Conservation (phyloP, 2,797 vertebrate species). For the Phaenicophaeus curvirostris region DNA sequence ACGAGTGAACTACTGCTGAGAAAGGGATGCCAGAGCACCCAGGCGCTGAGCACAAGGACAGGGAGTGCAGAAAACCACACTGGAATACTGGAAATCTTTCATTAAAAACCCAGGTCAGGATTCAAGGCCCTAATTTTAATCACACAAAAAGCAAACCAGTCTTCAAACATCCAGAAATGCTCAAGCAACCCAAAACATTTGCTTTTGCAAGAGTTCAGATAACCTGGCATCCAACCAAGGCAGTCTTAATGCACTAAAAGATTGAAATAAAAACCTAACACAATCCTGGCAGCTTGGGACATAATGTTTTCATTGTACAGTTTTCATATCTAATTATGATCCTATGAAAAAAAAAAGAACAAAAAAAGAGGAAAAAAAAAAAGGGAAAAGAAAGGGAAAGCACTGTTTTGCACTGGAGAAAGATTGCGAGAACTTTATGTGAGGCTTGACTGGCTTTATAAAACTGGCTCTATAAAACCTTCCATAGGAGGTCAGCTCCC, state of each 20-base stretch:
- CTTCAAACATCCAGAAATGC: not conserved
- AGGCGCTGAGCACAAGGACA: not conserved
- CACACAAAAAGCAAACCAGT: not conserved
- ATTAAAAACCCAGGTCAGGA: not conserved
- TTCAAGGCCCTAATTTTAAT: not conserved
- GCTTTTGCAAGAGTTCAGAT: slow-evolving; percentile 21
- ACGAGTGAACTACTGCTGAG: not conserved
- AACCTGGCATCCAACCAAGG: slow-evolving; percentile 31
- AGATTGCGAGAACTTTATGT: not conserved
- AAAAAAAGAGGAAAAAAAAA: accelerated
- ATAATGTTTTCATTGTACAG: not conserved
- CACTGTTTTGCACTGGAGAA: not conserved
- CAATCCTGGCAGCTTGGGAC: slow-evolving; percentile 1
- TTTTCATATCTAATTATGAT: slow-evolving; percentile 38
- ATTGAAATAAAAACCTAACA: slow-evolving; percentile 25
- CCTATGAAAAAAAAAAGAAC: not conserved
- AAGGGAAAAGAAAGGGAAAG: not conserved
- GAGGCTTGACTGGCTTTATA: not conserved
- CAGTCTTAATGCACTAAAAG: not conserved
- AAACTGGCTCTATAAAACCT: not conserved
- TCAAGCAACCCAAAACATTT: not conserved
- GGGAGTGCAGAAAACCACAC: not conserved
- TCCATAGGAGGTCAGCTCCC: not conserved
- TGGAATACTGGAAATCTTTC: not conserved
- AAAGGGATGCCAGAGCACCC: not conserved